phyloP scores from a whole-genome alignment of 2,113 vertebrate species.

The Eptesicus fuscus region DNA sequence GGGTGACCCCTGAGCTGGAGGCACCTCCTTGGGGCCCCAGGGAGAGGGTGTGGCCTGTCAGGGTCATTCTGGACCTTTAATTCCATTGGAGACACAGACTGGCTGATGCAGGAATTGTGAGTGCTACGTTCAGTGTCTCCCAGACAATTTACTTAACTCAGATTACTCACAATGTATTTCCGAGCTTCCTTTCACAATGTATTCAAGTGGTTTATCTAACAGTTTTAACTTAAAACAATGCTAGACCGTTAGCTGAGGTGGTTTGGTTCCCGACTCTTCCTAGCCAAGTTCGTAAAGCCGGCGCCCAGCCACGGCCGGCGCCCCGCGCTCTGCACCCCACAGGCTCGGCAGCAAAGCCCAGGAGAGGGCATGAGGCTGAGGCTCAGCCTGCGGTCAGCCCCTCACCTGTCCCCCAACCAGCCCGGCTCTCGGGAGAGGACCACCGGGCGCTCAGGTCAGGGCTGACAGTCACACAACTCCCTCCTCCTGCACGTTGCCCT shows the following conservation, averaged over 20 bases:
- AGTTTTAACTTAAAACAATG: neutral
- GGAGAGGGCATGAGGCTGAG: too few relatives aligned
- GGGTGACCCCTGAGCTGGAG: neutral
- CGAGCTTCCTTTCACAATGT: neutral
- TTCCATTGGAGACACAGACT: neutral
- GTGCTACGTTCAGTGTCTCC: neutral
- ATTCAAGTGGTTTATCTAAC: neutral
- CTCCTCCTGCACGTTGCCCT: neutral
- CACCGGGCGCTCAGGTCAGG: neutral
- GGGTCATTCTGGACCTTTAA: fast-evolving
- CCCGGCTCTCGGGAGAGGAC: neutral
- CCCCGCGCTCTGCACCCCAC: too few relatives aligned
- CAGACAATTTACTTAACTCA: neutral
- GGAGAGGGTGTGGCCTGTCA: fast-evolving
- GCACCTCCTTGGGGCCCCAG: neutral
- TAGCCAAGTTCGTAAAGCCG: neutral
- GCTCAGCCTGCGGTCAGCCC: too few relatives aligned
- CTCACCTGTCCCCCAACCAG: neutral
- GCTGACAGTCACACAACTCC: neutral
- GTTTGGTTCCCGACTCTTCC: too few relatives aligned
- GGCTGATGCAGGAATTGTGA: neutral
- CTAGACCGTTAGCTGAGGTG: fast-evolving
- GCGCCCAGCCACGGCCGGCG: fast-evolving
- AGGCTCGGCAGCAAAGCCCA: too few relatives aligned
- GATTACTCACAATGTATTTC: neutral